A percentile compares a stretch with the other conserved stretches of the same genome.
Evolutionary conservation across 2,113 vertebrate genomes (phyloP).

Genomic region (Galeopterus variegatus): DNA sequence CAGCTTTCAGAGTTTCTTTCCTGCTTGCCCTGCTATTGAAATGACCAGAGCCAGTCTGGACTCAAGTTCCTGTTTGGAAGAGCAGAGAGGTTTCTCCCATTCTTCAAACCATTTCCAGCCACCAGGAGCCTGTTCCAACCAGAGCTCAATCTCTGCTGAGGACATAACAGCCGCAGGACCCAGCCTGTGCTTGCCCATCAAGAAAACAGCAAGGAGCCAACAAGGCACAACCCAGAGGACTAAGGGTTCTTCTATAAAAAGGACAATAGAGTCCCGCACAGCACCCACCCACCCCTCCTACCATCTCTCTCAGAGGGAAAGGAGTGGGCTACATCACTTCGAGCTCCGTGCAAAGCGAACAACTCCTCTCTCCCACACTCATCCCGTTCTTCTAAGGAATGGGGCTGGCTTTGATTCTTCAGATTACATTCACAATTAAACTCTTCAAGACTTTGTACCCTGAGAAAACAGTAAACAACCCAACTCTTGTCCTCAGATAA

Average conservation of each 20-base stretch:
- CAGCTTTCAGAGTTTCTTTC: not conserved
- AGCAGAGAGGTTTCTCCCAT: not conserved
- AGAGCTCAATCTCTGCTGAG: not conserved
- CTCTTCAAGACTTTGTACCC: constrained; percentile 84
- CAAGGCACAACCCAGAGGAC: not conserved
- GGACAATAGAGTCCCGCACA: not conserved
- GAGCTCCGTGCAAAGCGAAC: not conserved
- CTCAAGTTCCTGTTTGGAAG: not conserved
- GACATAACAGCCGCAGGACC: not conserved
- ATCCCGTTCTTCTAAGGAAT: constrained; percentile 68
- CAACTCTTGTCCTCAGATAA: constrained; percentile 80
- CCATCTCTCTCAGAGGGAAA: constrained; percentile 34
- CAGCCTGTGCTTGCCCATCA: not conserved
- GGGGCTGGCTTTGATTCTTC: constrained; percentile 82
- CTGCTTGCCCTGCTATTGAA: not conserved
- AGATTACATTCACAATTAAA: constrained; percentile 79
- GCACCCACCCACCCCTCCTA: not conserved
- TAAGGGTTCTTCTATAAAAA: not conserved
- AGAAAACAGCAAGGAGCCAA: not conserved
- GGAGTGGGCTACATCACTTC: constrained; percentile 58
- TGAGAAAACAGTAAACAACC: constrained; percentile 81
- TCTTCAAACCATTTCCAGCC: constrained; percentile 30
- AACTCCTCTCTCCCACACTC: constrained; percentile 70
- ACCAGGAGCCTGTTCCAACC: not conserved
- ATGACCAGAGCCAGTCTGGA: not conserved